These are phyloP conservation scores for Adela reaumurella DNA, from an alignment of 2,888 invertebrate species.

Conservation along the genomic window DNA sequence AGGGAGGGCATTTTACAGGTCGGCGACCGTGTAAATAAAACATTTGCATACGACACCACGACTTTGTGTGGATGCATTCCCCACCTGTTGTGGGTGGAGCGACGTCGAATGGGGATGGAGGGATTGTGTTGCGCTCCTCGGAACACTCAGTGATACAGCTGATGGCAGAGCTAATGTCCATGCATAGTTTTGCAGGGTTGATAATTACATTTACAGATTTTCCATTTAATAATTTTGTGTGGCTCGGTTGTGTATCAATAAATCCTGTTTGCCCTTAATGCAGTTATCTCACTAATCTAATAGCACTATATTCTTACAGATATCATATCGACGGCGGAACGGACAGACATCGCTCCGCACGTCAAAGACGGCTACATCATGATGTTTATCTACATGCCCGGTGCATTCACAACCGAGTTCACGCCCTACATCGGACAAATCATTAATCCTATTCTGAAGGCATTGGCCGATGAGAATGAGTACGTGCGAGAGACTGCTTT, in stretches of 20 bases:
- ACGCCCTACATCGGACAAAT: slow-evolving; percentile 94
- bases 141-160: too few relatives aligned
- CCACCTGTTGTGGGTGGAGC: too few relatives aligned
- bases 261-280: background rate
- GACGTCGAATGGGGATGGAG: too few relatives aligned
- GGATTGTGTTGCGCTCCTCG: too few relatives aligned
- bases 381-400: slow-evolving; percentile 99
- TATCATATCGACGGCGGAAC: slow-evolving; percentile 90
- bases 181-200: too few relatives aligned
- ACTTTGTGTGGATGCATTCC: too few relatives aligned
- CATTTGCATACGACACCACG: too few relatives aligned
- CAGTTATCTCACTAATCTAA: background rate
- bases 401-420: slow-evolving; percentile 93
- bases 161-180: too few relatives aligned
- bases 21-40: too few relatives aligned
- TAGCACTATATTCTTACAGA: too few relatives aligned
- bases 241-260: background rate
- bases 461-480: slow-evolving; percentile 97
- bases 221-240: background rate
- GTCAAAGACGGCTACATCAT: slow-evolving; percentile 99
- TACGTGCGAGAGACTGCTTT: slow-evolving; percentile 97
- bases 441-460: slow-evolving; percentile 94
- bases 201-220: too few relatives aligned
- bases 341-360: slow-evolving; percentile 90
- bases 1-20: too few relatives aligned